phyloP scores from a whole-genome alignment of 2,797 vertebrate genomes.

The Pelobates cultripes region DNA sequence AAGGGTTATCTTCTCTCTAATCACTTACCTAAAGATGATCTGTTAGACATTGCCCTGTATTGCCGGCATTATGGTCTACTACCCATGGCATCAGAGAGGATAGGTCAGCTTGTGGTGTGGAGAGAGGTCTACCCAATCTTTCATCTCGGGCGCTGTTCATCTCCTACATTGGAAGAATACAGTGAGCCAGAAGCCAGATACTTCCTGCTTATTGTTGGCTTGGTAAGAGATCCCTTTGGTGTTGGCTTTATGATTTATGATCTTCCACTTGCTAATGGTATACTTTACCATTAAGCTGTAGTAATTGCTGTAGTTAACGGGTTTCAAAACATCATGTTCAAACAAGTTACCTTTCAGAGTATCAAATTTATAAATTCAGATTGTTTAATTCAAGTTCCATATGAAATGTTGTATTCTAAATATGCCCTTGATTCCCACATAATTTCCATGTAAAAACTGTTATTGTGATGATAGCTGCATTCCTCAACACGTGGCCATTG shows the following conservation, averaged over 20 bases:
- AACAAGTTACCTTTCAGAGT: no score
- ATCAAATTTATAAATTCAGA: no score
- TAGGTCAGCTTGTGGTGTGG: conserved; percentile 93
- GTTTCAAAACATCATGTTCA: no score
- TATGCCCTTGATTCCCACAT: no score
- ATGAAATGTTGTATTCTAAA: no score
- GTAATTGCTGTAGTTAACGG: no score
- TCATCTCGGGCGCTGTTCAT: conserved; percentile 64
- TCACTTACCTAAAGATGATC: conserved; percentile 91
- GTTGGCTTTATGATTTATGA: neutral
- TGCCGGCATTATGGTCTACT: conserved; percentile 90
- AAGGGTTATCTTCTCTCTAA: conserved; percentile 92
- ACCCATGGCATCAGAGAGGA: conserved; percentile 81
- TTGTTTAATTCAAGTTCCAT: no score
- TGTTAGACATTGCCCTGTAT: conserved; percentile 87
- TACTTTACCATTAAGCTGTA: no score
- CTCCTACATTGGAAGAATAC: conserved; percentile 61
- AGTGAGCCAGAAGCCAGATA: conserved; percentile 79
- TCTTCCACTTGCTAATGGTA: no score
- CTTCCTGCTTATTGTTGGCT: conserved; percentile 92
- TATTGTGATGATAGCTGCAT: no score
- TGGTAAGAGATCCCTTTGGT: conserved; percentile 75
- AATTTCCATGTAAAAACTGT: no score
- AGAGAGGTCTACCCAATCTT: conserved; percentile 88
- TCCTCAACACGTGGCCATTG: no score